Base-by-base conservation (phyloP, 2,888 invertebrate genomes). In the Steinernema carpocapsae region DNA sequence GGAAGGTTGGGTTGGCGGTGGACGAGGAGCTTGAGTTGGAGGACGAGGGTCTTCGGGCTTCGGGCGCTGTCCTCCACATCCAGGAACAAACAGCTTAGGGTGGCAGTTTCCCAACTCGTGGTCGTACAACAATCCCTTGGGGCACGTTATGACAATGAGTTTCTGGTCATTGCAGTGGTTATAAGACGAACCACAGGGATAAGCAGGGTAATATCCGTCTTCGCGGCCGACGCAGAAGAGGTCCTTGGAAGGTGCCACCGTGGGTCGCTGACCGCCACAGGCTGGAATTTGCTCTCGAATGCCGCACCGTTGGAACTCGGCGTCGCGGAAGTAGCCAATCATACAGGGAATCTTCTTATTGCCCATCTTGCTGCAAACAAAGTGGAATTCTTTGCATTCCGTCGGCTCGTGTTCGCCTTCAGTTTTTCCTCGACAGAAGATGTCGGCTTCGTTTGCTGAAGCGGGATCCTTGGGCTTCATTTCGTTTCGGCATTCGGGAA, bases 1-100 rank as follows among this genome's bases (percentile, higher is more conserved):
- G n/a, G n/a, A n/a, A 70, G 37, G 70, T 37, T 32, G 42, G 24
- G 42, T 71, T 46, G 45, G 19, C n/a, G 46, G 1, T 70, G 22
- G 22, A 29, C 10, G 22, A 26, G 70, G 29, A 14, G 19, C 7
- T n/a, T 26, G 17, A 19, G 42, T 14, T 71, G 71, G 71, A 6
- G 7, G 37, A n/a, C n/a, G n/a, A n/a, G n/a, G n/a, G 2, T 32
- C 7, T 6, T n/a, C 1, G 37, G 14, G 10, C 1, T n/a, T 3
- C 6, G 12, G 71, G 45, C 51, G 51, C 19, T 6, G 14, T 51
- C 51, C 51, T 6, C 51, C 51, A 19, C 51, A 51, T 10, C 6
- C n/a, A 10, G 51, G 51, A 51, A 19, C 19, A 6, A 51, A 10
- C 6, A 12, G 12, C 14, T 19, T 10, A 10, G 51, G 51, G n/a